Conservation (phyloP, 2,113 vertebrate genomes). For the Alaudala cheleensis region DNA sequence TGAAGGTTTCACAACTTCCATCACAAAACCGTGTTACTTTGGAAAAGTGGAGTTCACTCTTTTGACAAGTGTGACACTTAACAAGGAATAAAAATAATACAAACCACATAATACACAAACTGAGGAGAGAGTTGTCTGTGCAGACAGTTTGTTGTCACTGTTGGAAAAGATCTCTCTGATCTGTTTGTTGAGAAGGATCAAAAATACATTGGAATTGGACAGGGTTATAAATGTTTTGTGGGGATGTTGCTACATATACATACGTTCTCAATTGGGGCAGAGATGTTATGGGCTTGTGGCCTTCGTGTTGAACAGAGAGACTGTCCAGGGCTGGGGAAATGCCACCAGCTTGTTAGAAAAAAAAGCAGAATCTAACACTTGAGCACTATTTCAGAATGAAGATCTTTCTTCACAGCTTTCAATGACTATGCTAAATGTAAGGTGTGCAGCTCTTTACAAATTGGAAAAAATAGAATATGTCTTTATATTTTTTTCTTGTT, state of each 20-base stretch:
- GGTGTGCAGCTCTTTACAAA: neutral
- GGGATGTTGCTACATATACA: neutral
- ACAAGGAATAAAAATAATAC: slow-evolving; percentile 46
- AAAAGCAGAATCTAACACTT: neutral
- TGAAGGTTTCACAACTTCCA: slow-evolving; percentile 52
- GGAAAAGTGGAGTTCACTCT: slow-evolving; percentile 37
- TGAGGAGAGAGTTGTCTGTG: slow-evolving; percentile 9
- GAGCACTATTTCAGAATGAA: neutral
- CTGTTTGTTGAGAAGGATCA: slow-evolving; percentile 2
- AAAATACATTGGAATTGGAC: neutral
- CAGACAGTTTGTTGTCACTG: slow-evolving; percentile 61
- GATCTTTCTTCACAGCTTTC: neutral
- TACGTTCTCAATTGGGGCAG: neutral
- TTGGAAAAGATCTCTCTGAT: slow-evolving; percentile 54
- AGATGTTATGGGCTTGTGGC: neutral
- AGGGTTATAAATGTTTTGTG: neutral
- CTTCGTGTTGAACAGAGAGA: neutral
- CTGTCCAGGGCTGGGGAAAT: neutral
- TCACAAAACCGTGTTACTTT: slow-evolving; percentile 25
- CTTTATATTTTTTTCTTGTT: neutral
- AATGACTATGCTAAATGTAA: neutral
- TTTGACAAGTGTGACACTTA: slow-evolving; percentile 52
- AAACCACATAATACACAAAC: neutral
- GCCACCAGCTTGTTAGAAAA: neutral
- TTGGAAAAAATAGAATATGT: neutral